Percentiles rank a stretch among this genome's conserved stretches.
Evolutionary conservation across 2,797 vertebrate genomes (phyloP).

Genomic region (Phoxinus dragarum): DNA sequence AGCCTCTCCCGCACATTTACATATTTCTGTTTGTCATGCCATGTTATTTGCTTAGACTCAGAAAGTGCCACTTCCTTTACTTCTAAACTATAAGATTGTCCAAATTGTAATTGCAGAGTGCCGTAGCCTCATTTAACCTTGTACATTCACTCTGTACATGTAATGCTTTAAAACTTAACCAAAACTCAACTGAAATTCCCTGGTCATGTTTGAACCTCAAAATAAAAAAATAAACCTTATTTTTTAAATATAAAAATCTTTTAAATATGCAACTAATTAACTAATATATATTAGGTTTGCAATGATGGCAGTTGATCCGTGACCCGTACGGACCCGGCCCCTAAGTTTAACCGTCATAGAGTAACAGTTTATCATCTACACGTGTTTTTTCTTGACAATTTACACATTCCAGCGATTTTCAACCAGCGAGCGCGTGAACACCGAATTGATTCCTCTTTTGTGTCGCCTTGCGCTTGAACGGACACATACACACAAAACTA

Average conservation of each 20-base stretch:
- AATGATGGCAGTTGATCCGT: too few species aligned
- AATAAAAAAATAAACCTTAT: not conserved
- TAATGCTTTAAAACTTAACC: not conserved
- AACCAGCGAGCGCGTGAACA: not conserved
- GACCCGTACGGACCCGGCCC: too few species aligned
- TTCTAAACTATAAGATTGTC: not conserved
- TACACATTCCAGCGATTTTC: not conserved
- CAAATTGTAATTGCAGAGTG: not conserved
- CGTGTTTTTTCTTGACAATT: not conserved
- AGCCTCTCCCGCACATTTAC: not conserved
- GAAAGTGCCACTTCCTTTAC: not conserved
- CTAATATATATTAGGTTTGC: not conserved
- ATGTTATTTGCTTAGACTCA: not conserved
- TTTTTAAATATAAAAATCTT: not conserved
- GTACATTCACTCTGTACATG: not conserved
- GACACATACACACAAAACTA: too few species aligned
- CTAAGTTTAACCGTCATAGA: too few species aligned
- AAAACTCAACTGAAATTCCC: not conserved
- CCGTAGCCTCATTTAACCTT: not conserved
- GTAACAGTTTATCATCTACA: too few species aligned
- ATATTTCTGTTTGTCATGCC: slow-evolving; percentile 1
- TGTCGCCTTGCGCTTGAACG: too few species aligned
- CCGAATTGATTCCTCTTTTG: too few species aligned
- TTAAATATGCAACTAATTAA: not conserved
- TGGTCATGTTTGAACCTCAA: not conserved